These are phyloP conservation scores for Schizopygopsis pylzovi DNA, from an alignment of 2,797 vertebrate species.

Conservation along the genomic window DNA sequence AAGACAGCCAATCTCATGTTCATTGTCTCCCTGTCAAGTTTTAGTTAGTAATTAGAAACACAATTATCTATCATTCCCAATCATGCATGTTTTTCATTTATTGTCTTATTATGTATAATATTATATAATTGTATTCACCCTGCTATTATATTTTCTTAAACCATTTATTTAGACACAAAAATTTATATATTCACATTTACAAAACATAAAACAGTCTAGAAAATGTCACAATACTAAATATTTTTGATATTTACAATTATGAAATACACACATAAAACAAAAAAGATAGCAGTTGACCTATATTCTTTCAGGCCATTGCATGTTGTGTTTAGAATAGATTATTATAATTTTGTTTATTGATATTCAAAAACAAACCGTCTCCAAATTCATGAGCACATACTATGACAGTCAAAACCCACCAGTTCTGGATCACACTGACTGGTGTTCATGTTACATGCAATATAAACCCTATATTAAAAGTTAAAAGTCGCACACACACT, in stretches of 20 bases:
- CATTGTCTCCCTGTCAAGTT: not conserved
- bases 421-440: not conserved
- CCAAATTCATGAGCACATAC: not conserved
- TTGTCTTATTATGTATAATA: not conserved
- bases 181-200: not conserved
- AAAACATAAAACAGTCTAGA: not conserved
- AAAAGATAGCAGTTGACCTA: not conserved
- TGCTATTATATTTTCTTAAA: not conserved
- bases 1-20: not conserved
- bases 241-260: too few species aligned
- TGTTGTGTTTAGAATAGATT: not conserved
- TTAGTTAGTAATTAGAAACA: not conserved
- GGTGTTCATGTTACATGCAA: not conserved
- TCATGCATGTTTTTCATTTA: not conserved
- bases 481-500: conserved; percentile 16
- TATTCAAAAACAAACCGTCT: not conserved
- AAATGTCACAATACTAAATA: not conserved
- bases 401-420: not conserved
- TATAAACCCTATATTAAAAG: not conserved
- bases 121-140: not conserved
- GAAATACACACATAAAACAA: not conserved
- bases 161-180: too few species aligned
- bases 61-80: not conserved
- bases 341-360: not conserved
- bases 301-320: not conserved